These are phyloP conservation scores for Brachyhypopomus occidentalis DNA, from an alignment of 2,113 vertebrate genomes.

Conservation along the genomic window DNA sequence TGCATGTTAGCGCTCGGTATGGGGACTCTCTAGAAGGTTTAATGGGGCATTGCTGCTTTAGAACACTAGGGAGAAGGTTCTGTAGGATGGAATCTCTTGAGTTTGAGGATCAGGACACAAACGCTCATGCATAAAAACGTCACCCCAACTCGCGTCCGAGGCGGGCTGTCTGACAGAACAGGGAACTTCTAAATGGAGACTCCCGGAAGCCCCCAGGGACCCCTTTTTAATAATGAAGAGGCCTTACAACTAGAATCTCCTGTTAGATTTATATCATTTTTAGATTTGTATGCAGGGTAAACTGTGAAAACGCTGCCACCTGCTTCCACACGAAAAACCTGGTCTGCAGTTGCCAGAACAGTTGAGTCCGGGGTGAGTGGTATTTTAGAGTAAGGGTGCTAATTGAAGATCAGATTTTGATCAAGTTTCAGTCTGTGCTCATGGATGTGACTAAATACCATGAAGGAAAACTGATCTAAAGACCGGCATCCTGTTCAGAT, in stretches of 20 bases:
- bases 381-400: slow-evolving; percentile 43
- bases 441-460: slow-evolving; percentile 30
- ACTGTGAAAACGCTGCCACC: slow-evolving; percentile 35
- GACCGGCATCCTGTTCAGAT: slow-evolving; percentile 2
- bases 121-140: background rate
- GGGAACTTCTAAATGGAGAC: background rate
- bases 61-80: slow-evolving; percentile 6
- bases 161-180: background rate
- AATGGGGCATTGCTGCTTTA: slow-evolving; percentile 40
- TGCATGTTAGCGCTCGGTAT: slow-evolving; percentile 25
- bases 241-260: slow-evolving; percentile 66
- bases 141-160: background rate
- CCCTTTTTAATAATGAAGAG: slow-evolving; percentile 62
- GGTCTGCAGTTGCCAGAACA: slow-evolving; percentile 26
- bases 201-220: slow-evolving; percentile 56
- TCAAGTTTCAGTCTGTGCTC: slow-evolving; percentile 16
- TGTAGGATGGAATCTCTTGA: background rate
- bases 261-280: slow-evolving; percentile 36
- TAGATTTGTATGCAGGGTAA: slow-evolving; percentile 38
- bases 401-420: slow-evolving; percentile 25
- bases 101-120: background rate
- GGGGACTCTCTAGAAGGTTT: background rate
- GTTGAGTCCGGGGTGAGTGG: slow-evolving; percentile 32
- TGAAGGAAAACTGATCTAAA: slow-evolving; percentile 23
- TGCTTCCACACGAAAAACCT: slow-evolving; percentile 30